phyloP scores from a whole-genome alignment of 2,797 vertebrate genomes.

The Naso thynnoides region DNA sequence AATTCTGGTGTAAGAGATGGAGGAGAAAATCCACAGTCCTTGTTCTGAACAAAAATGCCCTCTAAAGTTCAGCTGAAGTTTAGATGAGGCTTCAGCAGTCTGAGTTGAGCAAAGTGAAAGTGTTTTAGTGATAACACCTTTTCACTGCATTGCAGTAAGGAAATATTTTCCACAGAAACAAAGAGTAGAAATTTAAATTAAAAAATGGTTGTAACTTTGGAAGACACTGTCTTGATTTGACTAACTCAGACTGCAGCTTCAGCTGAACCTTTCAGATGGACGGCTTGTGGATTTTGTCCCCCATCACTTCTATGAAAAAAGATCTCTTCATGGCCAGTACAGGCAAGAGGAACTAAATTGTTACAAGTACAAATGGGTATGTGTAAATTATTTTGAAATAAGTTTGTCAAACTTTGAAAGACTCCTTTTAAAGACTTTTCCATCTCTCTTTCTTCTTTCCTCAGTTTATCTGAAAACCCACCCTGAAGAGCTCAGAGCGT shows the following conservation, averaged over 20 bases:
- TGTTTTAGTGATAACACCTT: neutral
- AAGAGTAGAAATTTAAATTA: neutral
- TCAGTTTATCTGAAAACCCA: constrained; percentile 63
- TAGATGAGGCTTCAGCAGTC: neutral
- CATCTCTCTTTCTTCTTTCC: neutral
- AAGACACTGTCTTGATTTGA: neutral
- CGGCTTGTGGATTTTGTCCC: neutral
- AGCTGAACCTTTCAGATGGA: neutral
- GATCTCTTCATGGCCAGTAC: too few species aligned
- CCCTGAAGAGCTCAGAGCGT: constrained; percentile 95
- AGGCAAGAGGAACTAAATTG: neutral
- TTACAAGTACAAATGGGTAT: neutral
- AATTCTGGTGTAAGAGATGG: neutral
- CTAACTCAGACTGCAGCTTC: neutral
- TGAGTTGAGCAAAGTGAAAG: neutral
- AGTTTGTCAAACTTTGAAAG: neutral
- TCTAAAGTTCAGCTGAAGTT: neutral
- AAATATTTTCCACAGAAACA: neutral
- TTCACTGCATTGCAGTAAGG: neutral
- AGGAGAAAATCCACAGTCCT: neutral
- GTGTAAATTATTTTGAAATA: neutral
- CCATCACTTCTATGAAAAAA: neutral
- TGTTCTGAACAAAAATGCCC: neutral
- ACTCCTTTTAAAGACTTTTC: constrained; percentile 10
- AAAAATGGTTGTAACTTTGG: neutral